Percentiles rank a stretch among this genome's conserved stretches.
These are phyloP conservation scores for Chrysolophus pictus DNA, from an alignment of 2,797 vertebrate species.

Conservation along the genomic window DNA sequence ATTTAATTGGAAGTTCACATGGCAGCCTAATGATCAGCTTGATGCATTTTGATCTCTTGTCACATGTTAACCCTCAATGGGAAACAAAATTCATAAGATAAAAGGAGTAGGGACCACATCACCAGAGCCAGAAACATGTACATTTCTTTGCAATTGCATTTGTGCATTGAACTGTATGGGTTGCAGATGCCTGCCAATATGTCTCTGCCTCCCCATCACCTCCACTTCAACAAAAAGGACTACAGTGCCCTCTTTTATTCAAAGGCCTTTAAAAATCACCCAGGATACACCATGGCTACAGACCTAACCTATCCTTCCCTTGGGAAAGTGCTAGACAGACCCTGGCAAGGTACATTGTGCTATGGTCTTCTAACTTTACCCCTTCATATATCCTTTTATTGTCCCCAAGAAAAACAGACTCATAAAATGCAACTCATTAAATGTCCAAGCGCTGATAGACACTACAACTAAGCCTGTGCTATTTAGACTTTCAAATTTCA, in stretches of 20 bases:
- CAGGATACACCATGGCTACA: constrained; percentile 14
- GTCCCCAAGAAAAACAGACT: constrained; percentile 52
- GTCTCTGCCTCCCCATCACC: neutral
- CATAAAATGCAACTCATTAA: constrained; percentile 69
- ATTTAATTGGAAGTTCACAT: neutral
- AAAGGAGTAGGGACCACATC: neutral
- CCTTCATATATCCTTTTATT: constrained; percentile 62
- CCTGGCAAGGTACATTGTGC: constrained; percentile 16
- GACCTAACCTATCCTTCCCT: constrained; percentile 45
- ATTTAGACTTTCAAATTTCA: constrained; percentile 67
- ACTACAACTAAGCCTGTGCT: constrained; percentile 38
- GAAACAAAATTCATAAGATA: constrained; percentile 9
- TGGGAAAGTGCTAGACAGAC: constrained; percentile 59
- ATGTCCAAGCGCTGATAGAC: constrained; percentile 46
- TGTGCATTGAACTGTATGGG: constrained; percentile 21
- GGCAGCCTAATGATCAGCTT: neutral
- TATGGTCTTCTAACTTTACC: constrained; percentile 50
- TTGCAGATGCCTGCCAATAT: constrained; percentile 9
- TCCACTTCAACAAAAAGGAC: constrained; percentile 1
- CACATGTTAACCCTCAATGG: neutral
- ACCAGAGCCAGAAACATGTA: neutral
- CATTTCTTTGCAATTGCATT: neutral
- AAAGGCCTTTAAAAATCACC: constrained; percentile 36
- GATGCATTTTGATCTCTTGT: neutral
- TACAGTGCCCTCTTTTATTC: constrained; percentile 10